Percentiles rank a stretch among this genome's conserved stretches.
These are phyloP conservation scores for Tetragonula carbonaria DNA, from an alignment of 2,888 invertebrate species.

Conservation along the genomic window DNA sequence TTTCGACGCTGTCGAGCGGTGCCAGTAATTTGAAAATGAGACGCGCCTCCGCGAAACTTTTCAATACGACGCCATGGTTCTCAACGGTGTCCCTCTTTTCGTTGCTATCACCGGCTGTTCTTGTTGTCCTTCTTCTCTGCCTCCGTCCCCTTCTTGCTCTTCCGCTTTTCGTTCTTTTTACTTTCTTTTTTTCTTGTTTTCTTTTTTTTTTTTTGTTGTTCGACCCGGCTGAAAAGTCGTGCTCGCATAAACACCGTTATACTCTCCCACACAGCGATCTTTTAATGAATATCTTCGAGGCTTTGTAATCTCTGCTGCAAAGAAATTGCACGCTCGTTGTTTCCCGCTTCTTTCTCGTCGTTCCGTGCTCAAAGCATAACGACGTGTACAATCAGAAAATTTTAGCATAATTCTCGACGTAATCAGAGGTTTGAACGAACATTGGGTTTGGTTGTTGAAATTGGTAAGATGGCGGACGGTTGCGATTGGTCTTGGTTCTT, in stretches of 20 bases:
- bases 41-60: slow-evolving; percentile 73
- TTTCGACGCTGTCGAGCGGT: slow-evolving; percentile 41
- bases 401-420: not conserved
- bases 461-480: too few relatives aligned
- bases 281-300: slow-evolving; percentile 58
- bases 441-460: too few relatives aligned
- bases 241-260: slow-evolving; percentile 32
- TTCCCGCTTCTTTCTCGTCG: slow-evolving; percentile 18
- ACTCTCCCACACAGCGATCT: slow-evolving; percentile 21
- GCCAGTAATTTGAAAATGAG: slow-evolving; percentile 76
- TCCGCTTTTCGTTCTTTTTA: not conserved
- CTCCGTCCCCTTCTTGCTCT: not conserved
- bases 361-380: not conserved
- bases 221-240: slow-evolving; percentile 35
- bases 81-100: slow-evolving; percentile 33
- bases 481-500: too few relatives aligned
- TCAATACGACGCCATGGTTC: slow-evolving; percentile 66
- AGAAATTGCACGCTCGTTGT: slow-evolving; percentile 39
- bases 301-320: slow-evolving; percentile 36
- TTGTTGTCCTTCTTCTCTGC: slow-evolving; percentile 11
- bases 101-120: slow-evolving; percentile 11
- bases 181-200: not conserved
- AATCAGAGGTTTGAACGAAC: not conserved
- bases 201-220: slow-evolving; percentile 32
- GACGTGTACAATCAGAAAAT: not conserved